Conservation (phyloP, 1,140 invertebrate species). For the Oedothorax gibbosus region DNA sequence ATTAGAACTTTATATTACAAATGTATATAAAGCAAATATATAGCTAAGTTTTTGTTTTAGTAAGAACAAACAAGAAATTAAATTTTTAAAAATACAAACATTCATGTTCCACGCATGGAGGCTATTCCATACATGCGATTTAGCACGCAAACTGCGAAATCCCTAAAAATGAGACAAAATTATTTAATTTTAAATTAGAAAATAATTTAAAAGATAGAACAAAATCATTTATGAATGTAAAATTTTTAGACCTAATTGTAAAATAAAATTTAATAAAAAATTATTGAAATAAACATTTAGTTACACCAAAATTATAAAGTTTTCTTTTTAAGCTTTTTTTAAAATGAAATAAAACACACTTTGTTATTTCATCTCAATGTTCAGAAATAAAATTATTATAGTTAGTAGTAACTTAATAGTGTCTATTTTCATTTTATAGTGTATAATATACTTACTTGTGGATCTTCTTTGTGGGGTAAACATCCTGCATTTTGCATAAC, state of each 20-base stretch:
- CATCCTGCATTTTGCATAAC: slow-evolving; percentile 91
- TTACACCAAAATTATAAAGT: not conserved
- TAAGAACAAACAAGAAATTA: not conserved
- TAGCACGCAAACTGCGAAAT: slow-evolving; percentile 83
- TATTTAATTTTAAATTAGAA: too few species aligned
- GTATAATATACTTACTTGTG: slow-evolving; percentile 71
- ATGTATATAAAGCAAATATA: not conserved
- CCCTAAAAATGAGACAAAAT: slow-evolving; percentile 69
- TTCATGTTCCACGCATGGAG: slow-evolving; percentile 76
- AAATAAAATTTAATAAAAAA: not conserved
- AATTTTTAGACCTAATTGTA: not conserved
- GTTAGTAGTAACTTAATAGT: not conserved
- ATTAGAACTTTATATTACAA: not conserved
- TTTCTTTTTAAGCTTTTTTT: too few species aligned
- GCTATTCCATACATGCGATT: slow-evolving; percentile 84
- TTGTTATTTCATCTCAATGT: not conserved
- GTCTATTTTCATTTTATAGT: not conserved
- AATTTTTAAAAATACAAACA: slow-evolving; percentile 52
- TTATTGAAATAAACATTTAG: not conserved
- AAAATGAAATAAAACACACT: not conserved
- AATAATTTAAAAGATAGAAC: too few species aligned
- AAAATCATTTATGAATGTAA: not conserved
- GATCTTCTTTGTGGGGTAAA: slow-evolving; percentile 88
- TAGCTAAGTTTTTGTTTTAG: not conserved
- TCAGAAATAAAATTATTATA: not conserved